Evolutionary conservation across 1,140 invertebrate species (phyloP).

Genomic region (Ceratosolen fusciceps): DNA sequence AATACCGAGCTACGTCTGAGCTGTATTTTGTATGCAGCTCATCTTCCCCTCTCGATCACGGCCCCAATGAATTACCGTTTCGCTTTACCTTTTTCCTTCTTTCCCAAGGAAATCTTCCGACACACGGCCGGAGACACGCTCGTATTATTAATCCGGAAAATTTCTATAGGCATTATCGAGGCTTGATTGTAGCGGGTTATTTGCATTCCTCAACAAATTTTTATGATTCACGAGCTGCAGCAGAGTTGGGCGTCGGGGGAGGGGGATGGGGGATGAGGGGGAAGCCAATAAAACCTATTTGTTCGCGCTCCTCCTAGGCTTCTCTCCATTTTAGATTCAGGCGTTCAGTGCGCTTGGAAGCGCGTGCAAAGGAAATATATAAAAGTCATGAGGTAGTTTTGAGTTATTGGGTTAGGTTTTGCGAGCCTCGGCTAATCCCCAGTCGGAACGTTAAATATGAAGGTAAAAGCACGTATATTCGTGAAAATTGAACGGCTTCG

Average conservation of each 20-base stretch:
- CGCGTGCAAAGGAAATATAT: background rate
- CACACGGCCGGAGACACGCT: background rate
- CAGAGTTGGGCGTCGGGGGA: background rate
- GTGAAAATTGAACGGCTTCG: no score
- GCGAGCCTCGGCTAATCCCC: no score
- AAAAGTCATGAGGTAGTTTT: no score
- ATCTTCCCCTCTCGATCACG: background rate
- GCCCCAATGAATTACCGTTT: background rate
- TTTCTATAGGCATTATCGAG: background rate
- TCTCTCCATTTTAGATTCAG: background rate
- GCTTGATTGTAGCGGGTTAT: background rate
- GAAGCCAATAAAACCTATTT: background rate
- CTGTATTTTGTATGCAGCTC: background rate
- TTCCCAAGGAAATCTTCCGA: background rate
- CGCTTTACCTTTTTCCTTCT: no score
- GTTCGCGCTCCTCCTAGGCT: background rate
- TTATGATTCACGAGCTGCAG: background rate
- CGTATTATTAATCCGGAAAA: conserved; percentile 4
- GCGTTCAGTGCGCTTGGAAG: background rate
- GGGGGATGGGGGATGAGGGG: background rate
- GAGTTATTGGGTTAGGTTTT: no score
- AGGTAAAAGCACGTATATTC: no score
- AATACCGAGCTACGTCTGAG: background rate
- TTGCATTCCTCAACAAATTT: background rate
- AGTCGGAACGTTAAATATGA: no score